A percentile compares a stretch with the other conserved stretches of the same genome.
Evolutionary conservation across 2,797 vertebrate species (phyloP).

Genomic region (Calcarius lapponicus): DNA sequence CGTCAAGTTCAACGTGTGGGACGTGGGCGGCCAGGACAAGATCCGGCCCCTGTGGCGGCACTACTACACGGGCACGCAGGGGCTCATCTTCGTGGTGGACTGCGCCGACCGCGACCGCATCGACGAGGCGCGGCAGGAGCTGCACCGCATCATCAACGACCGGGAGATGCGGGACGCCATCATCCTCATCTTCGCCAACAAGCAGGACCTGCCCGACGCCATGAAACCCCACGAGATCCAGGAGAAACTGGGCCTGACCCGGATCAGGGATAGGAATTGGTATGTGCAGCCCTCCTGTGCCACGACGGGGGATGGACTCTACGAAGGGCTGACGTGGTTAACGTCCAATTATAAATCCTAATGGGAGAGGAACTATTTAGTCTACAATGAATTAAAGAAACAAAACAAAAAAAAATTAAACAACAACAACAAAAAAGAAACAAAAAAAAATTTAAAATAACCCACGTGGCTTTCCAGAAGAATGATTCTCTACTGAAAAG

Average conservation of each 20-base stretch:
- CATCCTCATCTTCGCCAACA: constrained; percentile 99
- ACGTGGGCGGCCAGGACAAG: constrained; percentile 98
- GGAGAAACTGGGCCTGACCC: constrained; percentile 98
- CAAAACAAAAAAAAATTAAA: neutral
- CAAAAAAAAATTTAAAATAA: constrained; percentile 63
- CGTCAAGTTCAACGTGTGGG: constrained; percentile 99
- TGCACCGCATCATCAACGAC: constrained; percentile 99
- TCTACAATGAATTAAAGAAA: constrained; percentile 65
- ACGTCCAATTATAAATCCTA: constrained; percentile 99
- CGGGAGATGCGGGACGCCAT: constrained; percentile 99
- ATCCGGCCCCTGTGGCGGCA: constrained; percentile 98
- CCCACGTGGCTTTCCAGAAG: constrained; percentile 81
- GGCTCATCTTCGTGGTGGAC: constrained; percentile 99
- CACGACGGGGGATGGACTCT: constrained; percentile 97
- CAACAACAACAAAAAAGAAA: neutral
- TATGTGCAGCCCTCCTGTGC: constrained; percentile 99
- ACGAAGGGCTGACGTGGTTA: constrained; percentile 99
- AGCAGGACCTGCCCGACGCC: constrained; percentile 98
- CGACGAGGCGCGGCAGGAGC: constrained; percentile 97
- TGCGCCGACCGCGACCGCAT: constrained; percentile 99
- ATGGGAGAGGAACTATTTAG: constrained; percentile 80
- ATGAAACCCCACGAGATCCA: constrained; percentile 99
- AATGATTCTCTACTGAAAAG: constrained; percentile 87
- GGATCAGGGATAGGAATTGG: constrained; percentile 99
- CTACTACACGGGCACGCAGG: constrained; percentile 99